Conservation (phyloP, 2,888 invertebrate species). For the Cryptophagus acutangulus region DNA sequence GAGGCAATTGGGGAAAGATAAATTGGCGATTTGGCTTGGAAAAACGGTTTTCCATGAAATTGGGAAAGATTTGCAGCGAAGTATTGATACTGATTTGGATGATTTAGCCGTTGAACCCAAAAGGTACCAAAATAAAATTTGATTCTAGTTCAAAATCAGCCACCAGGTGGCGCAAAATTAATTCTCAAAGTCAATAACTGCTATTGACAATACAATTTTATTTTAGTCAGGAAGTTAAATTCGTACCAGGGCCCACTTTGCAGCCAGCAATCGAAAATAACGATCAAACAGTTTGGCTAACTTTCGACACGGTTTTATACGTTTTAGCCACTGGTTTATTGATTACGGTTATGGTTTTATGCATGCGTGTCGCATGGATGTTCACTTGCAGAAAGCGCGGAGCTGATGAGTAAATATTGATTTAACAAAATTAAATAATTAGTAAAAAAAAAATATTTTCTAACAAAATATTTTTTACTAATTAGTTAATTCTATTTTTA, state of each 20-base stretch:
- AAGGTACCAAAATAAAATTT: background rate
- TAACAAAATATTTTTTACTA: too few species aligned
- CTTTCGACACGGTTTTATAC: conserved; percentile 35
- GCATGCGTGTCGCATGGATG: conserved; percentile 15
- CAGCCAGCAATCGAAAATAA: conserved; percentile 26
- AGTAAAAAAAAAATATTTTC: too few species aligned
- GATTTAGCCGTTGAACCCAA: too few species aligned
- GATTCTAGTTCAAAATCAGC: too few species aligned
- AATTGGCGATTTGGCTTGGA: conserved; percentile 60
- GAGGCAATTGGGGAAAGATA: conserved; percentile 53
- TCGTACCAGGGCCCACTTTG: conserved; percentile 19
- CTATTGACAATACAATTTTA: too few species aligned
- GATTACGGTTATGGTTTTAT: conserved; percentile 18
- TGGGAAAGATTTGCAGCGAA: conserved; percentile 46
- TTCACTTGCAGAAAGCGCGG: conserved; percentile 15
- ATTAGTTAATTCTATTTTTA: background rate
- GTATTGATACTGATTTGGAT: conserved; percentile 36
- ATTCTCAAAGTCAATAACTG: too few species aligned
- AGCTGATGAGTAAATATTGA: conserved; percentile 10
- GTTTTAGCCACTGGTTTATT: conserved; percentile 19
- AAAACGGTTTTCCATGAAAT: conserved; percentile 54
- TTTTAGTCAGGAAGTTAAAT: conserved; percentile 1
- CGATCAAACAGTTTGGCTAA: conserved; percentile 35
- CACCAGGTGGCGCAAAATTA: background rate
- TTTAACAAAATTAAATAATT: conserved; percentile 2